Conservation (phyloP, 2,888 invertebrate species). For the Eremobia ochroleuca region DNA sequence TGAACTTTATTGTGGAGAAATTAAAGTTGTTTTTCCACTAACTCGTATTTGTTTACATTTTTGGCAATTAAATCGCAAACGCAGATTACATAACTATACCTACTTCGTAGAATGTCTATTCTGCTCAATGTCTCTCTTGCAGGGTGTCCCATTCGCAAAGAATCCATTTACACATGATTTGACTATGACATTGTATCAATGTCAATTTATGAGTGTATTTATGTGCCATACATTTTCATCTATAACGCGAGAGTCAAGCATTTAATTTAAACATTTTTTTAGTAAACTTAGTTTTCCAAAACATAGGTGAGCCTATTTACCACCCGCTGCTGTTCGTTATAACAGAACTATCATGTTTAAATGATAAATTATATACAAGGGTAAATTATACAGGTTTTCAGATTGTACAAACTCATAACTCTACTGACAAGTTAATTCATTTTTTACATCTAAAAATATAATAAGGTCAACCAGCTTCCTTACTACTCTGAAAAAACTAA, state of each 20-base stretch:
- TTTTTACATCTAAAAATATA: conserved; percentile 7
- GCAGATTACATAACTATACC: background rate
- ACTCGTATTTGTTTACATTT: too few relatives aligned
- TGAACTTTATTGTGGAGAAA: too few relatives aligned
- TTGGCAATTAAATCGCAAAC: too few relatives aligned
- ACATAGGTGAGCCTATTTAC: background rate
- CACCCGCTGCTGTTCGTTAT: background rate
- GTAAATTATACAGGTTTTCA: background rate
- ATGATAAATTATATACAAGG: background rate
- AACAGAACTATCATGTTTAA: background rate
- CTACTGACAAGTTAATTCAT: conserved; percentile 3
- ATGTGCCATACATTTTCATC: too few relatives aligned
- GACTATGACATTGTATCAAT: too few relatives aligned
- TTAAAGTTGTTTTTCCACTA: too few relatives aligned
- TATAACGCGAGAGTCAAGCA: background rate
- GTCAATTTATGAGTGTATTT: background rate
- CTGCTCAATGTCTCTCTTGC: background rate
- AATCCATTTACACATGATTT: background rate
- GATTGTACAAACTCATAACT: conserved; percentile 1
- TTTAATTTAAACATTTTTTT: background rate
- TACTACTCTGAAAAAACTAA: conserved; percentile 31
- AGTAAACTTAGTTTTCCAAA: background rate
- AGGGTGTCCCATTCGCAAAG: background rate
- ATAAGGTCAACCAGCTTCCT: conserved; percentile 39
- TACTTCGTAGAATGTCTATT: background rate